Base-by-base conservation (phyloP, 2,797 vertebrate genomes). In the Lacerta bilineata region DNA sequence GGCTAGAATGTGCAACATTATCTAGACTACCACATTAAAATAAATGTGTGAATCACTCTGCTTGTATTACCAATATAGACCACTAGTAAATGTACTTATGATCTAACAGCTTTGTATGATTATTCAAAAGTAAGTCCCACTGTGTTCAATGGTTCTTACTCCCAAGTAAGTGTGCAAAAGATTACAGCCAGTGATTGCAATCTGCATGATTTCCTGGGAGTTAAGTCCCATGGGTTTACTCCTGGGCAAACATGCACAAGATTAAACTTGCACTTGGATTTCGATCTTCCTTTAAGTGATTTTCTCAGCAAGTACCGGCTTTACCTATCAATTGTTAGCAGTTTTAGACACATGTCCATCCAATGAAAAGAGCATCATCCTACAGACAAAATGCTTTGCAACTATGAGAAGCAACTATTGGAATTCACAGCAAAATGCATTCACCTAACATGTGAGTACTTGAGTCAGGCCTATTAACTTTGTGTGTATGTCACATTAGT, bases 391-490 rank as follows among this genome's bases (percentile, higher is more conserved):
- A n/a, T 55, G 25, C 39, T 59, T 41, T n/a, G 25, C 46, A 84
- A 55, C 50, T 33, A 39, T 43, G 46, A 29, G 76, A 84, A 88
- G 61, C 55, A 86, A 86, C 78, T 29, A n/a, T 46, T 80, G 77
- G 43, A 7, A 82, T 82, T 27, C 72, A 25, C 15, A 55, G 55
- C 25, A 5, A 79, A 77, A 61, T 1, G 18, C 3, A 33, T 17
- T 8, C 36, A 64, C 61, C 4, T 50, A 8, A 1, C 64, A 59
- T n/a, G 6, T n/a, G 66, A 64, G 39, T 15, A n/a, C 76, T 20
- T 78, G 27, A n/a, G 66, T 13, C 29, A 29, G 15, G 17, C 27
- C 10, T 23, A 78, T 36, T 64, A 76, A 76, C 80, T 64, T 81
- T 23, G 27, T 18, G 29, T 29, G 36, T 5, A 8, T 13, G 20